Evolutionary conservation across 2,797 vertebrate species (phyloP).

Genomic region (Thaleichthys pacificus): DNA sequence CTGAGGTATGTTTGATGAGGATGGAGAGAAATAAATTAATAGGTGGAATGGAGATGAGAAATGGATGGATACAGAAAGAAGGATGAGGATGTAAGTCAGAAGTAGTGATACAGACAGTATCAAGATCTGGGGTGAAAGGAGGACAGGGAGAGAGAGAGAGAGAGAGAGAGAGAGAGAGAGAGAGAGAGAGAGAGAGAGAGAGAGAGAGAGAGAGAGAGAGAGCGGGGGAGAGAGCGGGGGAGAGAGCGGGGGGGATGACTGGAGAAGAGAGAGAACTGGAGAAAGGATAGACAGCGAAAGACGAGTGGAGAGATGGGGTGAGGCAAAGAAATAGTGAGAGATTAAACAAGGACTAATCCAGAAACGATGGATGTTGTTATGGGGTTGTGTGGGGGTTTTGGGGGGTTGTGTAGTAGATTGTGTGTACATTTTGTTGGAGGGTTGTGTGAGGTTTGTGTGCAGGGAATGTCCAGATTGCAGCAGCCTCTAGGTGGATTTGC

Average conservation of each 20-base stretch:
- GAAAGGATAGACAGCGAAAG: not conserved
- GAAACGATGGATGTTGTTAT: slow-evolving; percentile 3
- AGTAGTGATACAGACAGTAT: slow-evolving; percentile 3
- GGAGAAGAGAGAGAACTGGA: slow-evolving; percentile 3
- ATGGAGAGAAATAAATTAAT: slow-evolving; percentile 1
- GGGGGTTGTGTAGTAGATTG: not conserved
- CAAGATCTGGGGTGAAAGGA: slow-evolving; percentile 5
- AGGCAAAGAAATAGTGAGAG: slow-evolving; percentile 37
- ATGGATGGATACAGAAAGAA: slow-evolving; percentile 9
- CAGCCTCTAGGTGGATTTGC: slow-evolving; percentile 46
- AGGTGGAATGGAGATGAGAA: slow-evolving; percentile 15
- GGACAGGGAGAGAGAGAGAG: slow-evolving; percentile 8
- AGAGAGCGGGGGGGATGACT: slow-evolving; percentile 10
- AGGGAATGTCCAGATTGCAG: slow-evolving; percentile 56
- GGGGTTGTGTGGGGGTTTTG: slow-evolving; percentile 42
- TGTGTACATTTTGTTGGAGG: not conserved
- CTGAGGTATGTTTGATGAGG: not conserved
- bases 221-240: slow-evolving; percentile 19
- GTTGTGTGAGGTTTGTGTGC: too few relatives aligned
- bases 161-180: slow-evolving; percentile 42
- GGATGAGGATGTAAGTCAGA: slow-evolving; percentile 7
- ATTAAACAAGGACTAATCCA: slow-evolving; percentile 68
- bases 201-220: not conserved
- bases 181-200: not conserved
- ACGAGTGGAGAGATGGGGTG: slow-evolving; percentile 18